Base-by-base conservation (phyloP, 2,888 invertebrate genomes). In the Drymonia ruficornis region DNA sequence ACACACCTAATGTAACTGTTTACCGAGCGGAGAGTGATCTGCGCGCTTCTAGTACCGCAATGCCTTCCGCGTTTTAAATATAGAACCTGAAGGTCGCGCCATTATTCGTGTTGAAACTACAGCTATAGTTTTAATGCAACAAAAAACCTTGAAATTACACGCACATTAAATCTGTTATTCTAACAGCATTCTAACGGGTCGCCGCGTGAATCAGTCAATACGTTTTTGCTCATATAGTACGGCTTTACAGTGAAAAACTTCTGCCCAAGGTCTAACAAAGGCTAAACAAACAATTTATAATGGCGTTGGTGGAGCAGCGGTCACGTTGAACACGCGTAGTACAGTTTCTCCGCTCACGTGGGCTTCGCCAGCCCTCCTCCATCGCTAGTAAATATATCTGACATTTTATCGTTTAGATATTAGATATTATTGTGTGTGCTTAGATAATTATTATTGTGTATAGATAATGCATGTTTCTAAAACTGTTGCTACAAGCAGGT, bases 31-130 rank as follows among this genome's bases (percentile, higher is more conserved):
- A 70, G 80, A 84, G 73, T 76, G 80, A 85, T 85, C 84, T 76
- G 80, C 78, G 81, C 76, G 83, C 76, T 81, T 81, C 85, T 82
- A 81, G 79, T 81, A 76, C 80, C 76, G 83, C 82, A 79, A 80
- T 81, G 86, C 81, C 91, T 92, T 92, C 91, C 91, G 91, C 81
- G 87, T 91, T 88, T 78, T 86, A 90, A 86, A 91, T 88, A 88
- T 91, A 92, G 90, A 83, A 75, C 78, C 72, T 75, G 91, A 92
- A 91, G 91, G 91, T 84, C 91, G 81, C 61, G 70, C 72, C 80
- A 83, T 84, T 84, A 86, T 86, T 85, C 77, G 81, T 75, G 79
- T 80, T 74, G 75, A 68, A 76, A 74, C 72, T 74, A 78, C 76
- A 72, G 68, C 74, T 73, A 72, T 76, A 70, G 72, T 76, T 74